Conservation (phyloP, 2,888 invertebrate species). For the Eurytoma adleriae region DNA sequence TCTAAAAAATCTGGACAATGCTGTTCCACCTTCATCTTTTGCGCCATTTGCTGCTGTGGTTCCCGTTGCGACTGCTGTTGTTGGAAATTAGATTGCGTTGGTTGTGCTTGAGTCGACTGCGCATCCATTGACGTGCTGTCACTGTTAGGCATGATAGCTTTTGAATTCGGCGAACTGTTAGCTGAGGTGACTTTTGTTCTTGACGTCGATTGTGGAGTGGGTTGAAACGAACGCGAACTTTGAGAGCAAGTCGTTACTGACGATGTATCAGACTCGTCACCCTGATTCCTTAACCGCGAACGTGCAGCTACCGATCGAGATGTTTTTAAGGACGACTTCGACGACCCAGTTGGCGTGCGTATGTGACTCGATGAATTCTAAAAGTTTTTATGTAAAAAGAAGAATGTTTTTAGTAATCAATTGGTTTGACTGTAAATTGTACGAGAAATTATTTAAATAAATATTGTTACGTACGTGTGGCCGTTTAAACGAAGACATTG, state of each 20-base stretch:
- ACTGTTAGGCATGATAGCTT: constrained; percentile 50
- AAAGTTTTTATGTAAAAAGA: neutral
- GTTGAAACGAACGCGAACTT: constrained; percentile 75
- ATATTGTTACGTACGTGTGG: constrained; percentile 54
- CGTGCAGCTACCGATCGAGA: constrained; percentile 63
- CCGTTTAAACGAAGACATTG: constrained; percentile 61
- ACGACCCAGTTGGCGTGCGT: constrained; percentile 72
- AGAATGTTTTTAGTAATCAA: neutral
- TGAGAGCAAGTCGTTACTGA: constrained; percentile 84
- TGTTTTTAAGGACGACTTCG: constrained; percentile 72
- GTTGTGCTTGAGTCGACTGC: constrained; percentile 48
- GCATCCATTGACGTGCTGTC: constrained; percentile 53
- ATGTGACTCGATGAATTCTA: constrained; percentile 63
- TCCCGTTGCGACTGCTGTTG: constrained; percentile 58
- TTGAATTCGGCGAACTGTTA: constrained; percentile 59
- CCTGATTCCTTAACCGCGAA: constrained; percentile 63
- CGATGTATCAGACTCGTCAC: constrained; percentile 79
- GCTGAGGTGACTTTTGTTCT: constrained; percentile 58
- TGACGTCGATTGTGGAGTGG: constrained; percentile 32
- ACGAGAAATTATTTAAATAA: neutral
- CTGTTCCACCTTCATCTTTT: constrained; percentile 44
- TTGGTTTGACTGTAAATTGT: too few species aligned
- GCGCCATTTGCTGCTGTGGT: constrained; percentile 44
- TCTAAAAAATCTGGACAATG: constrained; percentile 59
- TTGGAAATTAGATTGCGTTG: constrained; percentile 61